phyloP scores from a whole-genome alignment of 2,888 invertebrate genomes.

The Volucella inanis region DNA sequence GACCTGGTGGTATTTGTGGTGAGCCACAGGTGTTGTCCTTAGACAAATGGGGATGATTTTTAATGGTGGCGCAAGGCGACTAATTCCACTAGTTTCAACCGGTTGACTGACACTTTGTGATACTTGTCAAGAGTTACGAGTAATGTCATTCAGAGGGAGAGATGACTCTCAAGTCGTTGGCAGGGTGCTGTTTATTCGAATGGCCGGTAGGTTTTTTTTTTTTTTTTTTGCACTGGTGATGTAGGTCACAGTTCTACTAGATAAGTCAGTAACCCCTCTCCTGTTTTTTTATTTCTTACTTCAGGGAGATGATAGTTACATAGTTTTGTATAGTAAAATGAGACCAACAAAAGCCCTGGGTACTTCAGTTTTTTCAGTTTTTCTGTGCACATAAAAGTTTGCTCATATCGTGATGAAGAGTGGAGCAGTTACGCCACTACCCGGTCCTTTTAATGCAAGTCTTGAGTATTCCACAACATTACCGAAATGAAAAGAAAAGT shows the following conservation, averaged over 20 bases:
- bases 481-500: background rate
- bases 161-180: conserved; percentile 22
- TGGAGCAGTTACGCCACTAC: background rate
- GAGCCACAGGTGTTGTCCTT: conserved; percentile 63
- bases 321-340: conserved; percentile 13
- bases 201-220: background rate
- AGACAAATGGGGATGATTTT: conserved; percentile 31
- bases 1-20: background rate
- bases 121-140: conserved; percentile 42
- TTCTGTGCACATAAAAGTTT: conserved; percentile 53
- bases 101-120: conserved; percentile 35
- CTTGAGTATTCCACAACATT: conserved; percentile 23
- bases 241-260: conserved; percentile 18
- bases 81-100: conserved; percentile 16
- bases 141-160: conserved; percentile 31
- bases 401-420: conserved; percentile 48
- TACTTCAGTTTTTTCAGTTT: conserved; percentile 53
- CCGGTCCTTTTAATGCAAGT: conserved; percentile 38
- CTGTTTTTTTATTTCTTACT: conserved; percentile 4
- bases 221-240: background rate
- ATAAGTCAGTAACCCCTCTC: conserved; percentile 50
- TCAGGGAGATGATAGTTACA: background rate
- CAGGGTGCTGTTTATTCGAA: background rate
- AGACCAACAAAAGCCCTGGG: conserved; percentile 28
- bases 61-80: conserved; percentile 10